Base-by-base conservation (phyloP, 2,888 invertebrate genomes). In the Teleiodes luculella region DNA sequence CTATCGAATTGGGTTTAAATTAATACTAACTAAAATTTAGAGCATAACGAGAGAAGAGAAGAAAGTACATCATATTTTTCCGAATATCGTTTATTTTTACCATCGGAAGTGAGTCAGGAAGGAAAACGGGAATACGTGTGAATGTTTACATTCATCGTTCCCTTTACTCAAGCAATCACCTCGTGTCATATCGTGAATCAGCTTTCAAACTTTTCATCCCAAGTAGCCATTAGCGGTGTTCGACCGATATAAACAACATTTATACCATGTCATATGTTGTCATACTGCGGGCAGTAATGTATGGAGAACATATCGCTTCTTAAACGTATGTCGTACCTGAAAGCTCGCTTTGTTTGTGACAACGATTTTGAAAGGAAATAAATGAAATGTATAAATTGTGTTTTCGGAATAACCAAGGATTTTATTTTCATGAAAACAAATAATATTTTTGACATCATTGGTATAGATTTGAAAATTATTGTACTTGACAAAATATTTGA, bases 211-310 rank as follows among this genome's bases (percentile, higher is more conserved):
- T 56, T 62, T 59, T 58, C 55, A 63, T 62, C 55, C 55, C 61
- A 59, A 61, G 61, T 56, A 59, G 56, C 64, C 67, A 72, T 72
- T 73, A 70, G 67, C 57, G 48, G 56, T 62, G 60, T 53, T 57
- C 39, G 53, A 55, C 55, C 39, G 53, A n/a, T 11, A 43, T 54
- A 59, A 63, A 60, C 59, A 62, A 54, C 60, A 53, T 60, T 61
- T 49, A 53, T 51, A 48, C 39, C 46, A 14, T 53, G 56, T 56
- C 56, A 47, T 51, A 46, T 16, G 10, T 41, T 31, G 35, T 45
- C 54, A 51, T 50, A 41, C 41, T 52, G 51, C n/a, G 24, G 14
- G 16, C 11, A 13, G 14, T 49, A 51, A 51, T 28, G 33, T 24
- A 43, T 48, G 41, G 50, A 39, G 37, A 16, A 36, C 30, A 47